phyloP scores from a whole-genome alignment of 1,140 invertebrate species.

The Streblospio benedicti region DNA sequence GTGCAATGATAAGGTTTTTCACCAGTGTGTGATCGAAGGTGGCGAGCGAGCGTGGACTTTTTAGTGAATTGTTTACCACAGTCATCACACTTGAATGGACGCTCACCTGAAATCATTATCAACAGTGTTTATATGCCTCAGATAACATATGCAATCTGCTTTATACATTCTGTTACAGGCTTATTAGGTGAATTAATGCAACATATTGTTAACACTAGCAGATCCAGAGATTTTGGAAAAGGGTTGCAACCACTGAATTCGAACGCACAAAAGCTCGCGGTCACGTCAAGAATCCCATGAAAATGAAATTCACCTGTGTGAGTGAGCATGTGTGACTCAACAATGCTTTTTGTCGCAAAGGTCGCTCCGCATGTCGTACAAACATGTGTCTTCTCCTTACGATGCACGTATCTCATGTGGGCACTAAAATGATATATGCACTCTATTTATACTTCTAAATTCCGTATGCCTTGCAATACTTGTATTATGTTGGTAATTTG shows the following conservation, averaged over 20 bases:
- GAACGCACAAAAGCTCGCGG: conserved; percentile 4
- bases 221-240: too few species aligned
- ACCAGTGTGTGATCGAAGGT: conserved; percentile 1
- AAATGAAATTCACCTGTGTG: conserved; percentile 2
- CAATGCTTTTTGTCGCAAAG: neutral
- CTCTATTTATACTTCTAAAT: too few species aligned
- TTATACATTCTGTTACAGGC: neutral
- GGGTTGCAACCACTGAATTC: too few species aligned
- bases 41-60: neutral
- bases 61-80: conserved; percentile 7
- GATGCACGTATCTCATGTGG: too few species aligned
- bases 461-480: too few species aligned
- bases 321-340: conserved; percentile 8
- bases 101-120: too few species aligned
- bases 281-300: neutral
- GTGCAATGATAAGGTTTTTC: conserved; percentile 2
- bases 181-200: conserved; percentile 3
- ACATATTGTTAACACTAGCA: conserved; percentile 2
- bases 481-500: too few species aligned
- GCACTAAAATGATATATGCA: too few species aligned
- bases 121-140: too few species aligned
- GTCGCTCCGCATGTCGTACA: neutral
- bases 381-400: neutral
- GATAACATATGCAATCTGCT: neutral
- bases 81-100: conserved; percentile 6